phyloP scores from a whole-genome alignment of 2,888 invertebrate species.

The Fragum fragum region DNA sequence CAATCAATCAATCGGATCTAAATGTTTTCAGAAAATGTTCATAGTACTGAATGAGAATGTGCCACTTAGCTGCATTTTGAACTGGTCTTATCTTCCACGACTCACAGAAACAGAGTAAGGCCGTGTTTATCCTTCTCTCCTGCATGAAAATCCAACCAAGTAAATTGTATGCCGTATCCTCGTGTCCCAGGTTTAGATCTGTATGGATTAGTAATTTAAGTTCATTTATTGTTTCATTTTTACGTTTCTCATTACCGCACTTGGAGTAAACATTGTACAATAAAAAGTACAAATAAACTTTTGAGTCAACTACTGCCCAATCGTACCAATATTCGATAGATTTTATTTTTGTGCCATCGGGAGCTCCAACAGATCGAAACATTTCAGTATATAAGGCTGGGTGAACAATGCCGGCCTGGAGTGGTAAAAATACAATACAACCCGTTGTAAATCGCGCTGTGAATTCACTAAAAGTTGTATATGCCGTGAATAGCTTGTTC shows the following conservation, averaged over 20 bases:
- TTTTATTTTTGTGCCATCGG: background rate
- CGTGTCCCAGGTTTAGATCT: background rate
- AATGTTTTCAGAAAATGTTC: background rate
- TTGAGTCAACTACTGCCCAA: background rate
- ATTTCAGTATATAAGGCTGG: background rate
- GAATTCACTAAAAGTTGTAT: background rate
- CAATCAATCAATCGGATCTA: no score
- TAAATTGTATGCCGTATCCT: slow-evolving; percentile 15
- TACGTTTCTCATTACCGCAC: background rate
- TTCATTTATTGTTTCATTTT: background rate
- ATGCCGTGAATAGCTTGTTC: background rate
- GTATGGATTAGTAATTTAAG: background rate
- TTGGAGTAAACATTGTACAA: background rate
- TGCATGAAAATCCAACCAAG: background rate
- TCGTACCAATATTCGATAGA: slow-evolving; percentile 2
- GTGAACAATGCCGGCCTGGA: background rate
- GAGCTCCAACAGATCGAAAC: slow-evolving; percentile 11
- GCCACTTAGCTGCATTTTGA: slow-evolving; percentile 14
- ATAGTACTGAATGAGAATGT: background rate
- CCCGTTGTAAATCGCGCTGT: background rate
- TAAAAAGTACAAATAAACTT: slow-evolving; percentile 1
- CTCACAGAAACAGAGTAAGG: background rate
- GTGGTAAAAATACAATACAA: background rate
- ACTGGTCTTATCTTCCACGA: slow-evolving; percentile 4
- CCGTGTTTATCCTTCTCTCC: background rate